These are phyloP conservation scores for Dicyrtomina minuta DNA, from an alignment of 2,888 invertebrate genomes.

Conservation along the genomic window DNA sequence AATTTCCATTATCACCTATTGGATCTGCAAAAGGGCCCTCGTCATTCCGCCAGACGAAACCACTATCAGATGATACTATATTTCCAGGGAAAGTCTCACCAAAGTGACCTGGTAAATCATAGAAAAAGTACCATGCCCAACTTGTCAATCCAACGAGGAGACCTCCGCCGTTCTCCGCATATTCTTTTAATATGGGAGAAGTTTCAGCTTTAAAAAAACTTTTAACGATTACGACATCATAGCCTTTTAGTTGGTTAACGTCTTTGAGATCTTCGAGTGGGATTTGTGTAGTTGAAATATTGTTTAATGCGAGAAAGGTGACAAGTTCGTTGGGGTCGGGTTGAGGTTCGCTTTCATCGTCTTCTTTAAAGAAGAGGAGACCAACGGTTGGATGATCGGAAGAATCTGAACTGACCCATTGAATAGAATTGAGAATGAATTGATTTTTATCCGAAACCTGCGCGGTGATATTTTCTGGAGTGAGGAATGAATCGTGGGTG, in stretches of 20 bases:
- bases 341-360: not conserved
- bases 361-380: not conserved
- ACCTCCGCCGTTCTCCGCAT: conserved; percentile 16
- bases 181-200: conserved; percentile 4
- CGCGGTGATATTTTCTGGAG: not conserved
- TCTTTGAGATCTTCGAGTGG: not conserved
- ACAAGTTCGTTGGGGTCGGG: no score
- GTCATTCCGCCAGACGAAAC: conserved; percentile 23
- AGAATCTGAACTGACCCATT: not conserved
- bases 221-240: conserved; percentile 2
- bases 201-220: conserved; percentile 1
- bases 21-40: not conserved
- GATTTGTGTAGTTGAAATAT: not conserved
- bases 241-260: not conserved
- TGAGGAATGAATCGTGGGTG: conserved; percentile 18
- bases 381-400: not conserved
- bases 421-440: conserved; percentile 8
- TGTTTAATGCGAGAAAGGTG: not conserved
- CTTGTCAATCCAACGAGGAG: conserved; percentile 7
- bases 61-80: conserved; percentile 12
- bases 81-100: conserved; percentile 19
- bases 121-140: conserved; percentile 19
- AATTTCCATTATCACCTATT: not conserved
- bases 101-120: conserved; percentile 8
- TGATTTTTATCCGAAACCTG: not conserved